These are phyloP conservation scores for Discoglossus pictus DNA, from an alignment of 2,797 vertebrate genomes.

Conservation along the genomic window DNA sequence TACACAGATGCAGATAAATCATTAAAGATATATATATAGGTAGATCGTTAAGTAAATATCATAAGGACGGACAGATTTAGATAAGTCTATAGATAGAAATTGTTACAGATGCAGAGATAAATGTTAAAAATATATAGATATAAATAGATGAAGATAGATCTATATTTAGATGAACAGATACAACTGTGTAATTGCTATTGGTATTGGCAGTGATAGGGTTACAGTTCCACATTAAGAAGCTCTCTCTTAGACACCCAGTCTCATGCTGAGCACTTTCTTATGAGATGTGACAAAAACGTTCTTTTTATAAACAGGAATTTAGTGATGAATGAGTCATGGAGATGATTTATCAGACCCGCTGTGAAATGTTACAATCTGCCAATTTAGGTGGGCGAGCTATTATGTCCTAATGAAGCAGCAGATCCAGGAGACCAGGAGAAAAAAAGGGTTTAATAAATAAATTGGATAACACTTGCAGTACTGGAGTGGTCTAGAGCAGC, in stretches of 20 bases:
- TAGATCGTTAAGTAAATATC: too few relatives aligned
- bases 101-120: too few relatives aligned
- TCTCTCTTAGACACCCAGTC: background rate
- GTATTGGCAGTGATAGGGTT: background rate
- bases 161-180: too few relatives aligned
- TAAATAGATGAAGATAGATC: too few relatives aligned
- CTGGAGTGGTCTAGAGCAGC: too few relatives aligned
- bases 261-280: constrained; percentile 23
- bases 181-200: too few relatives aligned
- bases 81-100: too few relatives aligned
- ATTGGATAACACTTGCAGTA: constrained; percentile 7
- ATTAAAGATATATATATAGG: too few relatives aligned
- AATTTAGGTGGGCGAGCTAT: constrained; percentile 45
- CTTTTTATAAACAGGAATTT: constrained; percentile 31
- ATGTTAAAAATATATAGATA: too few relatives aligned
- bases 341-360: constrained; percentile 43
- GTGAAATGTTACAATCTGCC: constrained; percentile 43
- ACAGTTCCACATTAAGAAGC: constrained; percentile 28
- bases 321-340: constrained; percentile 47
- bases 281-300: constrained; percentile 39
- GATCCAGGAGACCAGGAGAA: constrained; percentile 20
- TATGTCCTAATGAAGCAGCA: constrained; percentile 42
- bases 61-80: too few relatives aligned
- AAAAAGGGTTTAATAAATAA: constrained; percentile 9
- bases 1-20: too few relatives aligned